These are phyloP conservation scores for Hyalella azteca DNA, from an alignment of 2,888 invertebrate species.

Conservation along the genomic window DNA sequence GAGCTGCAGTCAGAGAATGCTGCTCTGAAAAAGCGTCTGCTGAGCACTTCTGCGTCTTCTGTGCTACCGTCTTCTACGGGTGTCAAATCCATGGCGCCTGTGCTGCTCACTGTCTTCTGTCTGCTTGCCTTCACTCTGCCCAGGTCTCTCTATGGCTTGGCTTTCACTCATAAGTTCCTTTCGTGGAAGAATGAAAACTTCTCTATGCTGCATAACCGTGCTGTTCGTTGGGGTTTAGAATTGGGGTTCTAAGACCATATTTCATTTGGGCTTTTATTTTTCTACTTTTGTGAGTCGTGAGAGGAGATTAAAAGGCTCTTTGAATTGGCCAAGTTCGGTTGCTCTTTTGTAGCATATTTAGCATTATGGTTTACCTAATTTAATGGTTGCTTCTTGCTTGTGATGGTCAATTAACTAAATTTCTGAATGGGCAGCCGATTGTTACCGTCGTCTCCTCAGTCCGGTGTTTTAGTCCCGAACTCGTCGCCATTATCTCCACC, in stretches of 20 bases:
- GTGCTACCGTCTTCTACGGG: not conserved
- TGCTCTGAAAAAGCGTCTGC: constrained; percentile 23
- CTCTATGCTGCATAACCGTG: too few relatives aligned
- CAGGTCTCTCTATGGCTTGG: not conserved
- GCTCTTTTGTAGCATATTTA: too few relatives aligned
- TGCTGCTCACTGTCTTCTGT: not conserved
- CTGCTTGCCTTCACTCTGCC: not conserved
- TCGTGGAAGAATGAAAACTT: too few relatives aligned
- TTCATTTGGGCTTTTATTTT: too few relatives aligned
- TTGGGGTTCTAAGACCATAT: too few relatives aligned
- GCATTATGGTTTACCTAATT: too few relatives aligned
- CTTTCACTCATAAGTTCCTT: not conserved
- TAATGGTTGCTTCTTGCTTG: too few relatives aligned
- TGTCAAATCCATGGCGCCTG: not conserved
- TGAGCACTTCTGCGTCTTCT: constrained; percentile 18
- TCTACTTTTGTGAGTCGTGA: too few relatives aligned
- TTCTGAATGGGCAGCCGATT: not conserved
- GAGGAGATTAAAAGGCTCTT: too few relatives aligned
- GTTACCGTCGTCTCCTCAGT: not conserved
- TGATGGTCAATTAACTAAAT: too few relatives aligned
- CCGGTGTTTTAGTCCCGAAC: not conserved
- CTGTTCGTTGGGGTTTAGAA: too few relatives aligned
- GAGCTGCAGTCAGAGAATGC: constrained; percentile 39
- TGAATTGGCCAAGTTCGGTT: too few relatives aligned
- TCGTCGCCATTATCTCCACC: not conserved